Evolutionary conservation across 2,113 vertebrate genomes (phyloP), one percentile per base, ranked within the genome.

Genomic region (Semicossyphus pulcher): DNA sequence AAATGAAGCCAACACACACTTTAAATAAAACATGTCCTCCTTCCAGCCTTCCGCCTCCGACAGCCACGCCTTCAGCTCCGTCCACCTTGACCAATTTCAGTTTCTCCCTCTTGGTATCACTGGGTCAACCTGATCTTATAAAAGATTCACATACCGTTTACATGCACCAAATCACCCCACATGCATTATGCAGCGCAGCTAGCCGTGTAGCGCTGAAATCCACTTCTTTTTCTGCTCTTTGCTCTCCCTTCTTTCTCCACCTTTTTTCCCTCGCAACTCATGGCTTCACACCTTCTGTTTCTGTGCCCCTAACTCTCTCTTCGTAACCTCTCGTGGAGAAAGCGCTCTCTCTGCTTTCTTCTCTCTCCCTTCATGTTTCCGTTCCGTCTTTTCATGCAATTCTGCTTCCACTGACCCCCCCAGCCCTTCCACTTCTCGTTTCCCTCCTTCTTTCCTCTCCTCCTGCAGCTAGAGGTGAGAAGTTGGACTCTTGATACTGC

Each of bases 91-190:
- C 75, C 76, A 45, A 20, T 74, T 85, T 81, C 65, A 84, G 23
- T 84, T 75, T 71, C 52, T 77, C 48, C 49, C 63, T 39, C 25
- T 21, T 39, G 75, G 61, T 81, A 81, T 85, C 72, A 78, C 76
- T 78, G 66, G 84, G 88, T 88, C 89, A 89, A 85, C 60, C 81
- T 47, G 74, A 83, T 77, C 79, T 66, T 72, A 89, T 92, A 73
- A 90, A 91, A 89, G 15, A 92, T 92, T 88, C 78, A 88, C 79
- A 36, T 59, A 71, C 73, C 69, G 76, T 91, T 89, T 91, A 92
- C 83, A 89, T 80, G 91, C 83, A 86, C 85, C 85, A 86, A 85
- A 86, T 88, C 90, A 79, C 88, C 77, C 62, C 20, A 1, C 81
- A 92, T 92, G 72, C 74, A 92, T 91, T 81, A 90, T 92, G 81